Percentiles rank a stretch among this genome's conserved stretches.
Evolutionary conservation across 2,888 invertebrate species (phyloP).

Genomic region (Hyposoter didymator): DNA sequence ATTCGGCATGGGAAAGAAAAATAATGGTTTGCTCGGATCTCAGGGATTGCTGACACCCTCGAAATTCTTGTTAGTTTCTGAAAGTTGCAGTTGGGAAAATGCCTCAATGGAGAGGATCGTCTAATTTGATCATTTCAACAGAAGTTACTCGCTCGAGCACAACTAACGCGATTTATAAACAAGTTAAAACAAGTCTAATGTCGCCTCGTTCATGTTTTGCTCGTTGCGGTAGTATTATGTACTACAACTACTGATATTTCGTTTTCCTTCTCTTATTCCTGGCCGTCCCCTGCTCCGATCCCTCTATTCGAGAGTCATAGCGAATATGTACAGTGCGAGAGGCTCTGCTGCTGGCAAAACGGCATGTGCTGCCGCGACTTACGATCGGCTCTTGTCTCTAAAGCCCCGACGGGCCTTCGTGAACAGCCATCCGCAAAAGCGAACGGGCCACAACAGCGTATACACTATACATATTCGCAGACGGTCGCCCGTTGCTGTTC

Average conservation of each 20-base stretch:
- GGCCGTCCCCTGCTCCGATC: not conserved
- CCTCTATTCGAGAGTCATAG: constrained; percentile 16
- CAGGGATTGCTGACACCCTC: not conserved
- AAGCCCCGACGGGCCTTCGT: constrained; percentile 26
- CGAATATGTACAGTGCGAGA: constrained; percentile 18
- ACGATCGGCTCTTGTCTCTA: constrained; percentile 59
- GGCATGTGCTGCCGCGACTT: constrained; percentile 64
- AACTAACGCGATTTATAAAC: not conserved
- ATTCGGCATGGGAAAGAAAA: too few relatives aligned
- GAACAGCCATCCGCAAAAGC: constrained; percentile 61
- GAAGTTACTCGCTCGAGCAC: not conserved
- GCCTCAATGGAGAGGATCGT: not conserved
- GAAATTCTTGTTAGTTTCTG: not conserved
- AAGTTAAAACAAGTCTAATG: not conserved
- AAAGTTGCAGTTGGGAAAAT: not conserved
- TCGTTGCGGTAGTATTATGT: constrained; percentile 51
- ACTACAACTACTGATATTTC: constrained; percentile 33
- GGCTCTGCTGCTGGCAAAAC: constrained; percentile 49
- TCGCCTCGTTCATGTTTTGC: constrained; percentile 31
- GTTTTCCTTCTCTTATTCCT: constrained; percentile 29
- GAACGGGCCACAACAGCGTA: constrained; percentile 58
- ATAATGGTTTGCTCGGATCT: not conserved
- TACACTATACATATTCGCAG: constrained; percentile 69
- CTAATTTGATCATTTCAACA: not conserved
- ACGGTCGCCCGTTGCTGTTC: constrained; percentile 64